Evolutionary conservation across 2,888 invertebrate species (phyloP).

Genomic region (Morpho deidamia): DNA sequence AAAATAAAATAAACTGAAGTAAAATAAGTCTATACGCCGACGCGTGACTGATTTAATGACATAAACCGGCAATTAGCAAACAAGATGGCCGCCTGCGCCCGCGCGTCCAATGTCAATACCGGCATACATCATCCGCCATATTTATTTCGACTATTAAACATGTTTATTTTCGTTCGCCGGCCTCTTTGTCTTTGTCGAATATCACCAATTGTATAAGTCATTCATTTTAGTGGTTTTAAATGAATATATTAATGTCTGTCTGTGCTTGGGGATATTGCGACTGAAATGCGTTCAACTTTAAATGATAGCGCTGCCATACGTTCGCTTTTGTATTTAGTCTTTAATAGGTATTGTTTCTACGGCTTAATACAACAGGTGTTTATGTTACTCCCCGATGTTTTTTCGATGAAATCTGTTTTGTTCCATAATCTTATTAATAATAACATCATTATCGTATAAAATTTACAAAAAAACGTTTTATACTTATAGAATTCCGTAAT

Average conservation of each 20-base stretch:
- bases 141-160: slow-evolving; percentile 46
- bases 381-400: too few species aligned
- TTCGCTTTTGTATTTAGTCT: too few species aligned
- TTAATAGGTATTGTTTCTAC: too few species aligned
- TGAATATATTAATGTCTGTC: slow-evolving; percentile 6
- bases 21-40: slow-evolving; percentile 23
- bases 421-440: too few species aligned
- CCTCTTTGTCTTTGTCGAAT: slow-evolving; percentile 9
- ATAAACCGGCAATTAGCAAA: slow-evolving; percentile 58
- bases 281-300: not conserved
- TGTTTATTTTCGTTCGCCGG: slow-evolving; percentile 18
- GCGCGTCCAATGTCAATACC: slow-evolving; percentile 29
- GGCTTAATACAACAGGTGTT: too few species aligned
- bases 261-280: not conserved
- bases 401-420: too few species aligned
- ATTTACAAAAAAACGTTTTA: too few species aligned
- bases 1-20: not conserved
- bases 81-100: slow-evolving; percentile 57
- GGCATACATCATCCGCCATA: slow-evolving; percentile 69
- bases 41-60: slow-evolving; percentile 68
- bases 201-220: not conserved
- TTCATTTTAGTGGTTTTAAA: slow-evolving; percentile 4
- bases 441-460: too few species aligned
- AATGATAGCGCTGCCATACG: not conserved
- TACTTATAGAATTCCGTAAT: too few species aligned